Evolutionary conservation across 2,888 invertebrate genomes (phyloP), one percentile per base, ranked within the genome.

Genomic region (Acrobeloides nanus): DNA sequence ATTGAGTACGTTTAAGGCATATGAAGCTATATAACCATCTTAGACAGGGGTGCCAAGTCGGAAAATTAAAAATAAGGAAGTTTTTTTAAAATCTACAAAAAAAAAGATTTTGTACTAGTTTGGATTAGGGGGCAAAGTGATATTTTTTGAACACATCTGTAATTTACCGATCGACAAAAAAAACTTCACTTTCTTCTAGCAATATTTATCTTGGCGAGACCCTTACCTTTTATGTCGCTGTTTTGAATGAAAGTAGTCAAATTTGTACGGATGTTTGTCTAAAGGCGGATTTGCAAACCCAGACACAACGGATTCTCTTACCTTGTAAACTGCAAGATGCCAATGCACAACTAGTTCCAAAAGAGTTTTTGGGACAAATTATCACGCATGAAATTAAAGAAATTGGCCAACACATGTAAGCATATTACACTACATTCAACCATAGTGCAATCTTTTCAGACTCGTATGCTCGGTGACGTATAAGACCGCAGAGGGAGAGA

Each of bases 341-440:
- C 57, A 73, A 77, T 38, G 74, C 76, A 24, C 78, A 80, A 62
- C 76, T 84, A 51, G 76, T 76, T 38, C 84, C 88, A 1, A 86
- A 87, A 66, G 84, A 85, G 72, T 90, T 88, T 10, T 81, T 92
- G 15, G 89, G 92, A 77, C 86, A 90, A 77, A 87, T 95, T 27
- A 89, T 95, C 71, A 87, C 89, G 72, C 92, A 97, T 78, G 95
- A 97, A 81, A 92, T 97, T n/a, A 95, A 93, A 77, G 95, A 97
- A 79, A 84, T 90, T 62, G 95, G 95, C 33, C 88, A 89, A 37
- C 95, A 97, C 74, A 92, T 95, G 86, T 87, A 78, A 76, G 81
- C 72, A 25, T 25, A 12, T 52, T 25, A 4, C 18, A 12, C 24
- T 48, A 6, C 17, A 27, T 43, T 43, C 44, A 42, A 42, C 1